Evolutionary conservation across 2,113 vertebrate species (phyloP), one percentile per base, ranked within the genome.

Genomic region (Ictidomys tridecemlineatus): DNA sequence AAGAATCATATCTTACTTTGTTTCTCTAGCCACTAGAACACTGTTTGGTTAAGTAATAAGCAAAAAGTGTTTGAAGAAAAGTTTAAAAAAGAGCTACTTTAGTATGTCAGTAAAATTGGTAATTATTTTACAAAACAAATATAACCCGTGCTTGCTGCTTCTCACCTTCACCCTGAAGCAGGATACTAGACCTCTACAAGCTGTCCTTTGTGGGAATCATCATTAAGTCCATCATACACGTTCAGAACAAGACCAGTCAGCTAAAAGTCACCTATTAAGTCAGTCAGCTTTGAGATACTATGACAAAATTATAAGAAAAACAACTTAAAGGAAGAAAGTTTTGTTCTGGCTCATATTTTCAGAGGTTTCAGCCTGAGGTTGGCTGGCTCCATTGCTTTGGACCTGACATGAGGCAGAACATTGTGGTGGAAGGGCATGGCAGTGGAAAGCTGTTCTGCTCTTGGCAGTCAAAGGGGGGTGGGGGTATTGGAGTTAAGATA

Each of bases 81-180:
- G 42, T 51, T 37, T 34, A 32, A 28, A 78, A 74, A 80, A 34
- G 7, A 39, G 63, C 91, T 10, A 88, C 1, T n/a, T 87, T 79
- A 76, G 32, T 14, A 84, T 58, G 39, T 83, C 69, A 39, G 73
- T 77, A 89, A 61, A 53, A n/a, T 0, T 90, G 45, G 30, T 26
- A 70, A 74, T 70, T 87, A 87, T 51, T 95, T 95, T 85, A 79
- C 1, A 92, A 95, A 83, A 83, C 32, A 88, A 89, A 69, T 78
- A 2, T 30, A 53, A 96, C 10, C 69, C 7, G 53, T 48, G 28
- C n/a, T 90, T 85, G 17, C 48, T 85, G 24, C 4, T 26, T 76
- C 53, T 84, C 48, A 95, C 24, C 32, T 93, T 92, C 32, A 42
- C 13, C 8, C 45, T 42, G 74, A 34, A 8, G 80, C 37, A 70